Conservation (phyloP, 1,140 invertebrate species). For the Goniozus legneri region DNA sequence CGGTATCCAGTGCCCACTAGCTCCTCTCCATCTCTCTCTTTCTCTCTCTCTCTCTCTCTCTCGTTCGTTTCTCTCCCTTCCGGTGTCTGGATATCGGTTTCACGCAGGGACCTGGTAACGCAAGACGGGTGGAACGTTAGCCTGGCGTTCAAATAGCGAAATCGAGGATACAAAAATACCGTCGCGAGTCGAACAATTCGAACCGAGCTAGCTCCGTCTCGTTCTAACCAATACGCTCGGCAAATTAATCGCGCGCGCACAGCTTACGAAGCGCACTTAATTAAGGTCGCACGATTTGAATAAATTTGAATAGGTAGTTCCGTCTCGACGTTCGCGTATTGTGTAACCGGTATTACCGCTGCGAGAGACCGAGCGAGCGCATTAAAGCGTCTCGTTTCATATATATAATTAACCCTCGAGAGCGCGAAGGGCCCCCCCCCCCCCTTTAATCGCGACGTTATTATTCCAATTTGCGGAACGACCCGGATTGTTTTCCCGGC, state of each 20-base stretch:
- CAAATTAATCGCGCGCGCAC: neutral
- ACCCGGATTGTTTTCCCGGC: too few relatives aligned
- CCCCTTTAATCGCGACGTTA: too few relatives aligned
- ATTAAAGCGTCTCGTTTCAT: too few relatives aligned
- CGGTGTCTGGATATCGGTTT: constrained; percentile 31
- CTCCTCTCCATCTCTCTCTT: constrained; percentile 22
- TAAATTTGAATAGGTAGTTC: constrained; percentile 1
- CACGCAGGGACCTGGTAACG: constrained; percentile 35
- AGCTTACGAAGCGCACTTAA: neutral
- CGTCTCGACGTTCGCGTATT: too few relatives aligned
- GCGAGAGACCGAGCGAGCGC: too few relatives aligned
- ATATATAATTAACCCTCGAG: too few relatives aligned
- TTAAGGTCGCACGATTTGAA: neutral
- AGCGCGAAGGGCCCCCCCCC: too few relatives aligned
- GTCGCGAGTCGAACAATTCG: neutral
- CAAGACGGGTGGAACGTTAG: constrained; percentile 30
- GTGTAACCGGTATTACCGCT: too few relatives aligned
- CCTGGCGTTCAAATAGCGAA: constrained; percentile 19
- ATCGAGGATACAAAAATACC: constrained; percentile 17
- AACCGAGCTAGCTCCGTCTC: neutral
- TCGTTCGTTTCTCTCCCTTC: neutral
- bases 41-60: constrained; percentile 13
- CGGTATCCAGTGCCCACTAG: constrained; percentile 20
- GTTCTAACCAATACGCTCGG: neutral
- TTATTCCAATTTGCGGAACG: too few relatives aligned